Evolutionary conservation across 2,113 vertebrate genomes (phyloP).

Genomic region (Ranitomeya imitator): DNA sequence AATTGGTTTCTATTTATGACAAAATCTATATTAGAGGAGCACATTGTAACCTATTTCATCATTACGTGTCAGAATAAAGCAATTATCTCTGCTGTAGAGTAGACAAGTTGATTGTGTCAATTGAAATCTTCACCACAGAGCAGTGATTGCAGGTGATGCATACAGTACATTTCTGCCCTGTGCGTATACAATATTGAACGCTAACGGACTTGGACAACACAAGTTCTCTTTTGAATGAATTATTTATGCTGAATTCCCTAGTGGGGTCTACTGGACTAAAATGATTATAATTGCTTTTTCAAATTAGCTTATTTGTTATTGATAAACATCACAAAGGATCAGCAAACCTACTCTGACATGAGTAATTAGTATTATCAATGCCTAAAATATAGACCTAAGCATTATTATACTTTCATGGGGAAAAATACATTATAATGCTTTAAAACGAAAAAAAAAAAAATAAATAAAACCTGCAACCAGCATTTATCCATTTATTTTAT

Average conservation of each 20-base stretch:
- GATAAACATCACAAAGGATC: conserved; percentile 14
- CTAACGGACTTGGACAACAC: neutral
- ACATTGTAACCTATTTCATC: conserved; percentile 49
- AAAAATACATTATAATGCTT: neutral
- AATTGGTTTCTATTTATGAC: conserved; percentile 50
- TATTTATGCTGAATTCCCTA: conserved; percentile 24
- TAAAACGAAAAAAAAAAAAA: neutral
- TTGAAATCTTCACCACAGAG: neutral
- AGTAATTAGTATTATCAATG: conserved; percentile 1
- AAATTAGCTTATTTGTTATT: conserved; percentile 32
- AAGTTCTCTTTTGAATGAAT: neutral
- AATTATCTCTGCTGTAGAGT: conserved; percentile 41
- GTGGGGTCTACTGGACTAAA: neutral
- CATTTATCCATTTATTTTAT: neutral
- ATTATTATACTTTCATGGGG: neutral
- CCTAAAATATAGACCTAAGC: neutral
- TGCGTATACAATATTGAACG: neutral
- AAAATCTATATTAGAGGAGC: conserved; percentile 23
- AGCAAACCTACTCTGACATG: neutral
- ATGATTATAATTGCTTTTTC: conserved; percentile 27
- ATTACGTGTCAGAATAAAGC: conserved; percentile 20
- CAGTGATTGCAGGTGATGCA: conserved; percentile 25
- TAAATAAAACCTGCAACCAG: neutral
- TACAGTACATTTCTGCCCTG: neutral
- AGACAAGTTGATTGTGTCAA: conserved; percentile 50